phyloP scores from a whole-genome alignment of 2,888 invertebrate genomes.

The Micoletzkya japonica region DNA sequence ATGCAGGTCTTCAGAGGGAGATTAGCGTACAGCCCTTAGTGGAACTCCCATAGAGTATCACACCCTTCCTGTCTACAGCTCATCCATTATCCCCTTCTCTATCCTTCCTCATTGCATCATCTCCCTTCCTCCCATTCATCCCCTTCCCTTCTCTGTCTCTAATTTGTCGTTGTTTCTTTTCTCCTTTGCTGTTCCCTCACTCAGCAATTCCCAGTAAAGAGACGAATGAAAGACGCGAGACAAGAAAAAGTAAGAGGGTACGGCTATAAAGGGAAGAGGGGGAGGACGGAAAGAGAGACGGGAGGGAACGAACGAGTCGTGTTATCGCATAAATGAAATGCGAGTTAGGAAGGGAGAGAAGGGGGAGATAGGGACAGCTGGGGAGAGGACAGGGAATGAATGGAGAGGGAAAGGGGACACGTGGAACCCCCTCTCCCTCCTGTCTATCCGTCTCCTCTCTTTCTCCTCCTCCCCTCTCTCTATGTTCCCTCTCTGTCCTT shows the following conservation, averaged over 20 bases:
- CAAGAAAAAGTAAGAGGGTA: neutral
- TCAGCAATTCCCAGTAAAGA: neutral
- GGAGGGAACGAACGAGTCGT: neutral
- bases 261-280: neutral
- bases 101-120: neutral
- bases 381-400: too few relatives aligned
- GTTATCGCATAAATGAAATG: slow-evolving; percentile 9
- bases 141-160: neutral
- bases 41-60: too few relatives aligned
- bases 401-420: too few relatives aligned
- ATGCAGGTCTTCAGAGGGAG: too few relatives aligned
- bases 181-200: neutral
- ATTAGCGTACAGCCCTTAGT: too few relatives aligned
- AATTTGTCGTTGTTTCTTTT: neutral
- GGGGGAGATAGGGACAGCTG: too few relatives aligned
- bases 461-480: too few relatives aligned
- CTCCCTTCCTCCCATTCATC: neutral
- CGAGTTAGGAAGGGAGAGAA: slow-evolving; percentile 6
- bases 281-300: neutral
- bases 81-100: neutral
- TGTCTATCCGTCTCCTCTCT: too few relatives aligned
- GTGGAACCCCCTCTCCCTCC: too few relatives aligned
- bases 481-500: too few relatives aligned
- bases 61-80: neutral
- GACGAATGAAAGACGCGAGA: neutral